phyloP scores from a whole-genome alignment of 2,888 invertebrate species.

The Phorcus lineatus region DNA sequence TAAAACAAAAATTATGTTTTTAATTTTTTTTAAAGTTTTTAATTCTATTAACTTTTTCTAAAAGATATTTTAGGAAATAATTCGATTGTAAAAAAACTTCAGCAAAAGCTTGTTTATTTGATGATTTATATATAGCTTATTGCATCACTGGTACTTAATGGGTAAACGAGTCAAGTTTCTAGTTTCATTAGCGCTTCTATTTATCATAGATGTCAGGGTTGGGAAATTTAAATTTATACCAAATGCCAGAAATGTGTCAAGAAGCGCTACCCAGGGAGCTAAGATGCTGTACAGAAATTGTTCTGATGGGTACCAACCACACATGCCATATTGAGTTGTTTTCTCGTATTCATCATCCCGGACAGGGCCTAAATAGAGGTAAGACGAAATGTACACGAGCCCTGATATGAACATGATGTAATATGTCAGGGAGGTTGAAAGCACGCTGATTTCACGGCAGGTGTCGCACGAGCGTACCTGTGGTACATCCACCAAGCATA shows the following conservation, averaged over 20 bases:
- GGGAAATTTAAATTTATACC: constrained; percentile 4
- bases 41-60: too few relatives aligned
- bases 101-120: too few relatives aligned
- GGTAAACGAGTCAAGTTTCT: neutral
- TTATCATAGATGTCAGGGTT: constrained; percentile 5
- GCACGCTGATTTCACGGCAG: neutral
- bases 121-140: neutral
- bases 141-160: neutral
- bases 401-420: neutral
- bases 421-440: constrained; percentile 1
- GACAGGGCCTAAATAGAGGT: neutral
- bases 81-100: too few relatives aligned
- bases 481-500: neutral
- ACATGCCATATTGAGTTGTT: neutral
- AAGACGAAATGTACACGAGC: neutral
- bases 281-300: neutral
- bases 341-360: neutral
- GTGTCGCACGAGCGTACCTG: neutral
- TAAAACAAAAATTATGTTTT: too few relatives aligned
- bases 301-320: neutral
- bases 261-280: neutral
- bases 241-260: constrained; percentile 4
- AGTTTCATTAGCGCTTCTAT: neutral
- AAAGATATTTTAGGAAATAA: too few relatives aligned
- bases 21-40: too few relatives aligned